These are phyloP conservation scores for Phymorhynchus buccinoides DNA, from an alignment of 1,140 invertebrate genomes.

Conservation along the genomic window DNA sequence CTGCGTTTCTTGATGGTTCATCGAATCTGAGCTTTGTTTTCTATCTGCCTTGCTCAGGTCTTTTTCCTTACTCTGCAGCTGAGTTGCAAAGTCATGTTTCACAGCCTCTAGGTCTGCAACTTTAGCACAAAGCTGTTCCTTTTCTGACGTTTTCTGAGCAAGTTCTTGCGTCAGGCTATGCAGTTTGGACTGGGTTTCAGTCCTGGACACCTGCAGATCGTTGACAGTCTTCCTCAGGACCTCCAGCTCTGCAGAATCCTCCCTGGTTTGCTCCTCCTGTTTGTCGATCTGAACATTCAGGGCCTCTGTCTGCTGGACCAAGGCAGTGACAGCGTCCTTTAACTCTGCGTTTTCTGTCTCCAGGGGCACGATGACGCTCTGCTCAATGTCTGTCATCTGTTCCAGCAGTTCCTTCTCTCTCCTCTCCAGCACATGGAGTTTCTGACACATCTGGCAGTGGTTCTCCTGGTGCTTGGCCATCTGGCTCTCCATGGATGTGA, in stretches of 20 bases:
- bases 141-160: slow-evolving; percentile 10
- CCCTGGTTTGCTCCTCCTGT: slow-evolving; percentile 19
- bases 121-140: slow-evolving; percentile 48
- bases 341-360: slow-evolving; percentile 49
- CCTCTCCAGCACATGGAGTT: slow-evolving; percentile 36
- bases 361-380: slow-evolving; percentile 46
- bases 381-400: slow-evolving; percentile 48
- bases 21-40: background rate
- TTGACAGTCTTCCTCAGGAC: slow-evolving; percentile 19
- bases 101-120: slow-evolving; percentile 55
- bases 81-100: slow-evolving; percentile 40
- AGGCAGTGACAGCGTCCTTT: slow-evolving; percentile 40
- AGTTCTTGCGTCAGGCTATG: background rate
- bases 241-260: slow-evolving; percentile 25
- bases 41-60: slow-evolving; percentile 1
- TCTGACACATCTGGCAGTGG: slow-evolving; percentile 35
- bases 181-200: slow-evolving; percentile 23
- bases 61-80: slow-evolving; percentile 38
- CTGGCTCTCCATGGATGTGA: background rate
- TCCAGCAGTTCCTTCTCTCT: slow-evolving; percentile 46
- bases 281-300: slow-evolving; percentile 34
- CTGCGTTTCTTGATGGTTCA: background rate
- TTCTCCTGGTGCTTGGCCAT: slow-evolving; percentile 6
- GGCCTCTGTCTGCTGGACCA: slow-evolving; percentile 41
- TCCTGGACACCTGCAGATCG: slow-evolving; percentile 1